A percentile compares a stretch with the other conserved stretches of the same genome.
phyloP scores from a whole-genome alignment of 2,113 vertebrate genomes.

The Macheiramphus alcinus region DNA sequence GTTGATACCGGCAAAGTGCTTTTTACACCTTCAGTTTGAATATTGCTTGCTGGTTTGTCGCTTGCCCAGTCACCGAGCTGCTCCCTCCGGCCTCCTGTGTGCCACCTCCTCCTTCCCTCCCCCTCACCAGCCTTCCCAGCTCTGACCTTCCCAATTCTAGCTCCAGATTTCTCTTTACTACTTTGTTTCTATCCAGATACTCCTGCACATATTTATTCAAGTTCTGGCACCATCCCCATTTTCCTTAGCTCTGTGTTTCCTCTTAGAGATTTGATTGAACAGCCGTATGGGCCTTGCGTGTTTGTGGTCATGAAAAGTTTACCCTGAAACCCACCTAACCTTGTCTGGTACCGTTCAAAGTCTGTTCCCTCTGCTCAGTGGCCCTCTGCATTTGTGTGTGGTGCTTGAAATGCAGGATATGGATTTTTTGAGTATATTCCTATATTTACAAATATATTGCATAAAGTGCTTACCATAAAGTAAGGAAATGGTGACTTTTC shows the following conservation, averaged over 20 bases:
- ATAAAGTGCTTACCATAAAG: background rate
- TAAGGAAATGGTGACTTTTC: background rate
- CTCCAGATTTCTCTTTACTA: background rate
- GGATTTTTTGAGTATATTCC: background rate
- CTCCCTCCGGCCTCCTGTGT: accelerated
- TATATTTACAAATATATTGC: background rate
- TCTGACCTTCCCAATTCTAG: background rate
- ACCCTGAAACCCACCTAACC: background rate
- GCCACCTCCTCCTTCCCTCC: background rate
- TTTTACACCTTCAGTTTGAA: background rate
- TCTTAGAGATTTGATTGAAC: background rate
- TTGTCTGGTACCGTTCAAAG: background rate
- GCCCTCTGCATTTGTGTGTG: background rate
- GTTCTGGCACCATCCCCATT: background rate
- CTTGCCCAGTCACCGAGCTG: background rate
- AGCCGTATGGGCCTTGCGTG: background rate
- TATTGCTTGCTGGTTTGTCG: background rate
- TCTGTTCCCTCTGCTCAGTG: background rate
- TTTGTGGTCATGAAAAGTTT: background rate
- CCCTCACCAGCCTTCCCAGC: background rate
- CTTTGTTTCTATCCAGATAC: background rate
- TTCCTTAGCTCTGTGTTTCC: background rate
- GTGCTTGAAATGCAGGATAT: background rate
- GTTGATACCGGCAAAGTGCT: background rate
- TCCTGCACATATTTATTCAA: background rate